Conservation (phyloP, 1,140 invertebrate species). For the Oreohelix idahoensis region DNA sequence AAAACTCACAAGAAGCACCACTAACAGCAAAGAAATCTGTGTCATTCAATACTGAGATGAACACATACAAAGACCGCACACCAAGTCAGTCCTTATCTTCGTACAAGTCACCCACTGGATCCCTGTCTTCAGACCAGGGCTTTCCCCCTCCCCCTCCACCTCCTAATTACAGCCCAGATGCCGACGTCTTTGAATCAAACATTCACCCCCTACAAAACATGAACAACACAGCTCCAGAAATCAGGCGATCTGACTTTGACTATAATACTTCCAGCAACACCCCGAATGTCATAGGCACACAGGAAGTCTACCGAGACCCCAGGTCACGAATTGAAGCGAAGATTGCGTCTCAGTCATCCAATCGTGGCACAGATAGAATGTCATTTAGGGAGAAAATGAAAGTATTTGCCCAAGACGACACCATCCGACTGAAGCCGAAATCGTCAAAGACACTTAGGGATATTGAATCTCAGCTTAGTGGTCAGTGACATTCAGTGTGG, state of each 20-base stretch:
- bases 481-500: not conserved
- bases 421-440: conserved; percentile 69
- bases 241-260: conserved; percentile 44
- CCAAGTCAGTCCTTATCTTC: conserved; percentile 46
- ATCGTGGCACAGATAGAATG: conserved; percentile 57
- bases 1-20: conserved; percentile 24
- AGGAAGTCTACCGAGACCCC: conserved; percentile 75
- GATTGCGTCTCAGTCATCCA: conserved; percentile 52
- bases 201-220: conserved; percentile 26
- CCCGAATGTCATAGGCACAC: conserved; percentile 71
- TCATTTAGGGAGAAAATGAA: conserved; percentile 75
- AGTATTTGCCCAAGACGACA: conserved; percentile 72
- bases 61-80: conserved; percentile 56
- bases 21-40: conserved; percentile 68
- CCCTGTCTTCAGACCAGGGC: conserved; percentile 45
- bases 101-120: conserved; percentile 37
- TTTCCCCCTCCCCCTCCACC: conserved; percentile 26
- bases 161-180: conserved; percentile 38
- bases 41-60: conserved; percentile 69
- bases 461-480: conserved; percentile 67
- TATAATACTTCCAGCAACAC: conserved; percentile 59
- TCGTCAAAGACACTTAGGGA: conserved; percentile 65
- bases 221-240: not conserved
- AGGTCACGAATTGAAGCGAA: conserved; percentile 70
- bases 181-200: conserved; percentile 40